phyloP scores from a whole-genome alignment of 2,797 vertebrate species.

The Silurus aristotelis region DNA sequence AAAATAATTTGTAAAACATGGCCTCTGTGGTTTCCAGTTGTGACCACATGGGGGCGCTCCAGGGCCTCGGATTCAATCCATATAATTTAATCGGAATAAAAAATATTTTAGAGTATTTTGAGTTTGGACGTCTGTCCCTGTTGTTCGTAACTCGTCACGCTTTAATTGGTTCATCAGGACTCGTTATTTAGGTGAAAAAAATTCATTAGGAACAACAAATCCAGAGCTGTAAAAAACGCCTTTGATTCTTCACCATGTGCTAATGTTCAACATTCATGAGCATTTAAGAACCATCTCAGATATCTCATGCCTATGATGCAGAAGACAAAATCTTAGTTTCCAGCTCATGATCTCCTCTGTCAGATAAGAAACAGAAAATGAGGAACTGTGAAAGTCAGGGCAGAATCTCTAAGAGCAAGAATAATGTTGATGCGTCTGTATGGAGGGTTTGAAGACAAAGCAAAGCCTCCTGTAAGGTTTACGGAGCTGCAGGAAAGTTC shows the following conservation, averaged over 20 bases:
- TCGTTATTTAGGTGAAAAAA: background rate
- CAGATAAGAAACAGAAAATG: background rate
- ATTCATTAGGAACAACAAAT: background rate
- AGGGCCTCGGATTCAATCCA: no score
- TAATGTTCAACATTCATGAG: background rate
- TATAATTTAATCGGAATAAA: no score
- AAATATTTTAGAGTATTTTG: no score
- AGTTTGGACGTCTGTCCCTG: background rate
- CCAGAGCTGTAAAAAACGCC: background rate
- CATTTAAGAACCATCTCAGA: background rate
- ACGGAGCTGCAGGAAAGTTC: background rate
- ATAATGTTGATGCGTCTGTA: background rate
- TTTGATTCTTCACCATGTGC: background rate
- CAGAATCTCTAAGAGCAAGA: background rate
- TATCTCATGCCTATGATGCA: background rate
- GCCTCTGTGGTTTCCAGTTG: background rate
- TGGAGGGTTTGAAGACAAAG: background rate
- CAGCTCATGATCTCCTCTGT: background rate
- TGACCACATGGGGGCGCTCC: background rate
- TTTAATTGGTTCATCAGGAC: background rate
- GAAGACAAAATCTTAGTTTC: background rate
- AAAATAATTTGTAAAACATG: background rate
- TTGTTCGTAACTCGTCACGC: background rate
- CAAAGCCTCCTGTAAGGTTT: background rate
- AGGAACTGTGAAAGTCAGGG: background rate